A percentile compares a stretch with the other conserved stretches of the same genome.
Conservation (phyloP, 2,113 vertebrate species). For the Ivindomyrus marchei region DNA sequence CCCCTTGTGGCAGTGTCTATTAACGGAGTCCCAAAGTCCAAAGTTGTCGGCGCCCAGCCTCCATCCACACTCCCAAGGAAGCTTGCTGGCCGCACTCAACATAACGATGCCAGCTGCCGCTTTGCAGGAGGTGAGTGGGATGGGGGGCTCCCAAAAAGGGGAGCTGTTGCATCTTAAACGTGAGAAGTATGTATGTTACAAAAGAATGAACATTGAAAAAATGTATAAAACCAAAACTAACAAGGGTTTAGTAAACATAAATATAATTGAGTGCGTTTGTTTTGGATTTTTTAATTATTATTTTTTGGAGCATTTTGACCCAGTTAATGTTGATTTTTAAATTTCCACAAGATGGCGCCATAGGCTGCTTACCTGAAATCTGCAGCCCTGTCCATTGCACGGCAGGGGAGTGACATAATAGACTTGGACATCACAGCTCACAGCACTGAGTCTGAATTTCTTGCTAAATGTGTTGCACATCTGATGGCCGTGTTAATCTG, state of each 20-base stretch:
- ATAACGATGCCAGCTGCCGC: slow-evolving; percentile 40
- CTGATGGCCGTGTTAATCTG: not conserved
- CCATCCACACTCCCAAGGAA: slow-evolving; percentile 45
- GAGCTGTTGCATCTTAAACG: not conserved
- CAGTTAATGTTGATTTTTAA: not conserved
- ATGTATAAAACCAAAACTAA: not conserved
- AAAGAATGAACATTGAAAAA: not conserved
- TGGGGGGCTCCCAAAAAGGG: slow-evolving; percentile 34
- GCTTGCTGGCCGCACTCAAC: slow-evolving; percentile 53
- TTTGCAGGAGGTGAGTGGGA: slow-evolving; percentile 36
- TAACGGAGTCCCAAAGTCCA: slow-evolving; percentile 26
- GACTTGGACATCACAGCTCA: not conserved
- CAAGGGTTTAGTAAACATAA: not conserved
- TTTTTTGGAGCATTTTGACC: not conserved
- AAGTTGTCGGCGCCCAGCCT: slow-evolving; percentile 43
- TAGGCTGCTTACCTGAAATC: not conserved
- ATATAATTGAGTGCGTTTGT: not conserved
- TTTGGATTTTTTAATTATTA: not conserved
- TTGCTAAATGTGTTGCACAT: not conserved
- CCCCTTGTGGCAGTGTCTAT: slow-evolving; percentile 52
- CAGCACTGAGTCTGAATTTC: not conserved
- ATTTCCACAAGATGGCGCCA: slow-evolving; percentile 12
- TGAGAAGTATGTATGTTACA: not conserved
- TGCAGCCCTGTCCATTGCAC: not conserved
- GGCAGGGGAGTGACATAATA: not conserved